Evolutionary conservation across 2,797 vertebrate species (phyloP), one percentile per base, ranked within the genome.

Genomic region (Myotis daubentonii): DNA sequence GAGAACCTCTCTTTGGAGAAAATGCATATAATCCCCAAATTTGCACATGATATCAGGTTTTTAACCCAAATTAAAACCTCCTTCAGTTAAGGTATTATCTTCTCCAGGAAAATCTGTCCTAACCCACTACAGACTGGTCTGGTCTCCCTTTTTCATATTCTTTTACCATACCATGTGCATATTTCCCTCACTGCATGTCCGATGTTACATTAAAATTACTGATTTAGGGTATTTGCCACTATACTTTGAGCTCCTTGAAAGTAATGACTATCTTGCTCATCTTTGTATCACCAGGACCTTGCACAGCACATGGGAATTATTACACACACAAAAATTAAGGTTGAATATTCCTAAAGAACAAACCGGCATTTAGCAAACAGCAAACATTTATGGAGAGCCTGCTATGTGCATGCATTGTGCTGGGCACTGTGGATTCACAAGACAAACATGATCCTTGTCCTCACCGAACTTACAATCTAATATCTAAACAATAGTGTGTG

Each of bases 51-150:
- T 85, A 55, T 19, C 55, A 55, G 47, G 6, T 66, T 88, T 55
- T 84, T 49, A 71, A 55, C 28, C 8, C 12, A 90, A 75, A 51
- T 93, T 87, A 49, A 83, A 57, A 38, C 30, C 8, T 85, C 25
- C 55, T 87, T 95, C 65, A 81, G 25, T 60, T 81, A 36, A 75
- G 15, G 5, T 71, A 74, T 83, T 75, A 72, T 70, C 75, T 55
- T 81, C 70, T 60, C 53, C 66, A 55, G 90, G 81, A 94, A 74
- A 75, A 30, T 85, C 30, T 84, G 30, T 53, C 62, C 66, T 95
- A 72, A 41, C 17, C 25, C 28, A 25, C 30, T 91, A 23, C 53
- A 86, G 11, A 78, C 30, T 60, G 65, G 7, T 51, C 38, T 60
- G 41, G 7, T 51, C 60, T 87, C 36, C 47, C 30, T 81, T 79